These are phyloP conservation scores for Octodonta nipae DNA, from an alignment of 2,888 invertebrate genomes.

Conservation along the genomic window DNA sequence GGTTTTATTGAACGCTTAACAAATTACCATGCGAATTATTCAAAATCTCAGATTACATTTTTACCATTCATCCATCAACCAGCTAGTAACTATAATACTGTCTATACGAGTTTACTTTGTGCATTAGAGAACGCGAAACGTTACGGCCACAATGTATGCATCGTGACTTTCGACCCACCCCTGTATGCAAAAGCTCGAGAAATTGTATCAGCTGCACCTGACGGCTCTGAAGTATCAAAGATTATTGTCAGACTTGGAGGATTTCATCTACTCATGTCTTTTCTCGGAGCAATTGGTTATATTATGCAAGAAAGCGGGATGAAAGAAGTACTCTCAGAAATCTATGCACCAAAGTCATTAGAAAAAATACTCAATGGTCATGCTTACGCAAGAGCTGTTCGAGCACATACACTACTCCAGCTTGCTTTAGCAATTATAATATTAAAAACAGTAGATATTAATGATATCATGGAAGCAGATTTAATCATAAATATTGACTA, in stretches of 20 bases:
- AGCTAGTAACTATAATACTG: slow-evolving; percentile 10
- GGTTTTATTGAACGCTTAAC: slow-evolving; percentile 9
- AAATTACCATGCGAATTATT: slow-evolving; percentile 11
- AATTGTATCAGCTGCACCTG: slow-evolving; percentile 9
- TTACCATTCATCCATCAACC: slow-evolving; percentile 2
- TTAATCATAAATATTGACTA: slow-evolving; percentile 15
- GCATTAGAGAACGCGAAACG: slow-evolving; percentile 14
- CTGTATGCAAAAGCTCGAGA: slow-evolving; percentile 12
- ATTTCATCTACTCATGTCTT: slow-evolving; percentile 28
- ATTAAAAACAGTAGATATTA: slow-evolving; percentile 22
- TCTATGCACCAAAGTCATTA: slow-evolving; percentile 19
- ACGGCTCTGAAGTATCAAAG: slow-evolving; percentile 23
- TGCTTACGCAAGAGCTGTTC: slow-evolving; percentile 19
- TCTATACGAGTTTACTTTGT: slow-evolving; percentile 14
- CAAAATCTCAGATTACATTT: slow-evolving; percentile 9
- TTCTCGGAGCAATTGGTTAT: slow-evolving; percentile 26
- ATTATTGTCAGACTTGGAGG: slow-evolving; percentile 21
- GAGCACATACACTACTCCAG: slow-evolving; percentile 22
- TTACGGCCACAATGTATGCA: slow-evolving; percentile 13
- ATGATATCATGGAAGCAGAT: slow-evolving; percentile 20
- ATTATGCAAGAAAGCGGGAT: slow-evolving; percentile 32
- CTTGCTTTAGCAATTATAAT: slow-evolving; percentile 23
- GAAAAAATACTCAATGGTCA: slow-evolving; percentile 24
- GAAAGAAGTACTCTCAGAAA: slow-evolving; percentile 19
- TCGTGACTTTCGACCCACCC: slow-evolving; percentile 11